Conservation (phyloP, 2,113 vertebrate genomes). For the Petroica traversi region DNA sequence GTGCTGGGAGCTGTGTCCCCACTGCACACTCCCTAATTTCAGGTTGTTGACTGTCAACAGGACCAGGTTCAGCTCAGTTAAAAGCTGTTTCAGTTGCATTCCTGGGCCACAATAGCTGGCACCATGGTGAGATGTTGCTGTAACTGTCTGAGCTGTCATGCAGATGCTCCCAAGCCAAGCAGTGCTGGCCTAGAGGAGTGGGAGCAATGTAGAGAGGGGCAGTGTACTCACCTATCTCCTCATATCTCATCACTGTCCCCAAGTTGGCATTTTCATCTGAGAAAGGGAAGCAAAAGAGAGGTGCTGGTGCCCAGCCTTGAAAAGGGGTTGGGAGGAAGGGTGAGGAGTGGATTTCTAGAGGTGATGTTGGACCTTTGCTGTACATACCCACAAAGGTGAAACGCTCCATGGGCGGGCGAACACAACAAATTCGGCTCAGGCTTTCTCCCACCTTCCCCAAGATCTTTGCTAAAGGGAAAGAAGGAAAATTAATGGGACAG, state of each 20-base stretch:
- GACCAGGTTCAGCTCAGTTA: neutral
- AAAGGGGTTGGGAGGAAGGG: neutral
- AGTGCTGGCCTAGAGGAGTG: accelerated
- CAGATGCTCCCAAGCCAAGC: neutral
- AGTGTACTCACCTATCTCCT: conserved; percentile 91
- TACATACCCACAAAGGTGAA: conserved; percentile 95
- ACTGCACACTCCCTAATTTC: neutral
- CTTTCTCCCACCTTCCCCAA: conserved; percentile 94
- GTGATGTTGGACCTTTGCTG: neutral
- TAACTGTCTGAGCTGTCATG: neutral
- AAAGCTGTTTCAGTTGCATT: neutral
- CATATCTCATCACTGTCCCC: conserved; percentile 92
- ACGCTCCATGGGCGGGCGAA: conserved; percentile 90
- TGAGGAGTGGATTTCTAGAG: neutral
- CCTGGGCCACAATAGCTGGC: neutral
- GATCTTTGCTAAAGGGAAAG: conserved; percentile 82
- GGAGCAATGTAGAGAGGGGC: accelerated
- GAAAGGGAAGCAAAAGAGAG: neutral
- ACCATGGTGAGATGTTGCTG: neutral
- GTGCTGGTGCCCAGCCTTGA: neutral
- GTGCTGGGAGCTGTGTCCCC: accelerated
- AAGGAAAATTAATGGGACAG: neutral
- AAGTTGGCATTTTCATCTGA: conserved; percentile 97
- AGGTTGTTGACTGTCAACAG: neutral
- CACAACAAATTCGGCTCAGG: conserved; percentile 92